Conservation (phyloP, 2,888 invertebrate genomes). For the Xylota sylvarum region DNA sequence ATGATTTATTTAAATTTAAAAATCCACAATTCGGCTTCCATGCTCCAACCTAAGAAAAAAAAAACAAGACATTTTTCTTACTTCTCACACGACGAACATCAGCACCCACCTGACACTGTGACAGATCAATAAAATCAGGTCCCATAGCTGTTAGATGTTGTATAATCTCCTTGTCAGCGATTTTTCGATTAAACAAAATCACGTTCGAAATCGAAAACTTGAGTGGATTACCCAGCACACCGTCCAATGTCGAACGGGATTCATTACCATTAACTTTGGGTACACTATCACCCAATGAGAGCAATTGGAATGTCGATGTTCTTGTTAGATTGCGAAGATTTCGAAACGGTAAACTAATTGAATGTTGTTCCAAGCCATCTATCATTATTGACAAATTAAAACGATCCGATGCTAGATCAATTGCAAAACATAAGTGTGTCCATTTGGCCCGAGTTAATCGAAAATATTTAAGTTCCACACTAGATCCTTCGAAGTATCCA, state of each 20-base stretch:
- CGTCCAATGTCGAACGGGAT: constrained; percentile 81
- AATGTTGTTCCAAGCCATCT: constrained; percentile 82
- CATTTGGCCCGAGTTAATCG: constrained; percentile 82
- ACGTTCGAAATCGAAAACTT: constrained; percentile 82
- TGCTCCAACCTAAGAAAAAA: constrained; percentile 78
- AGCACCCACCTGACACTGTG: constrained; percentile 81
- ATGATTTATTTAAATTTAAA: constrained; percentile 81
- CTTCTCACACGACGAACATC: neutral
- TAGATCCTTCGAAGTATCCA: constrained; percentile 80
- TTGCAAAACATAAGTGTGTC: constrained; percentile 83
- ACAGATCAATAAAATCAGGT: constrained; percentile 83
- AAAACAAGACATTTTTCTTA: neutral
- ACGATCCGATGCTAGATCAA: constrained; percentile 80
- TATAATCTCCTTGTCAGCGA: constrained; percentile 79
- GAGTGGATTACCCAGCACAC: constrained; percentile 75
- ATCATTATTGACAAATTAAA: constrained; percentile 81
- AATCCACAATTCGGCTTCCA: constrained; percentile 83
- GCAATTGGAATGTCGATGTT: constrained; percentile 82
- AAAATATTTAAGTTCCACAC: constrained; percentile 81
- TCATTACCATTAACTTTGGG: constrained; percentile 77
- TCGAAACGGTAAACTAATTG: constrained; percentile 81
- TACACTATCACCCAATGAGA: constrained; percentile 81
- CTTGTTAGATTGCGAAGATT: constrained; percentile 80
- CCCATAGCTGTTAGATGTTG: constrained; percentile 84
- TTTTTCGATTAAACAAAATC: constrained; percentile 82